Evolutionary conservation across 2,888 invertebrate genomes (phyloP).

Genomic region (Noctua janthina): DNA sequence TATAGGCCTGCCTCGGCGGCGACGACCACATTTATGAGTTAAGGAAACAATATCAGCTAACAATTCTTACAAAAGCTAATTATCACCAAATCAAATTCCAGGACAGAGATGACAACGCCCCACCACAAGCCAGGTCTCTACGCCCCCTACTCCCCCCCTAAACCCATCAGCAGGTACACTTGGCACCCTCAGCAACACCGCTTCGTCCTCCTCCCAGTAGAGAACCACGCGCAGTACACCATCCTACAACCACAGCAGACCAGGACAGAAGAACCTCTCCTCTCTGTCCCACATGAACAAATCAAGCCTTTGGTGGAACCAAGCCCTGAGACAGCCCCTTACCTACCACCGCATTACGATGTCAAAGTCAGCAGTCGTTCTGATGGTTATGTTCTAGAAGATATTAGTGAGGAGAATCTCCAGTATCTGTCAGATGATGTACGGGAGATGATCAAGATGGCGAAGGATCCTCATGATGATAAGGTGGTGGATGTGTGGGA

Average conservation of each 20-base stretch:
- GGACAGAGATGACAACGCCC: conserved; percentile 81
- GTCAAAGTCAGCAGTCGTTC: conserved; percentile 79
- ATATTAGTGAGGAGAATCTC: conserved; percentile 82
- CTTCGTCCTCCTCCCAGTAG: conserved; percentile 83
- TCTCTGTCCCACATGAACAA: conserved; percentile 80
- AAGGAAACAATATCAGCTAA: neutral
- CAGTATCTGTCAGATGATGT: conserved; percentile 86
- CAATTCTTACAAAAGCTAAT: conserved; percentile 3
- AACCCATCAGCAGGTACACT: conserved; percentile 75
- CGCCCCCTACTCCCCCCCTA: conserved; percentile 88
- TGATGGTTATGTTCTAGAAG: conserved; percentile 78
- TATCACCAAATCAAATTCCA: conserved; percentile 69
- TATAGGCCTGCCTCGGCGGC: too few species aligned
- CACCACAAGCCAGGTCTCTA: conserved; percentile 89
- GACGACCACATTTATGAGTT: neutral
- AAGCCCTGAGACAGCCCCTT: conserved; percentile 72
- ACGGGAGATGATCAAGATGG: conserved; percentile 84
- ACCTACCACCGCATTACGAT: conserved; percentile 82
- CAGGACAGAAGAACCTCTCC: conserved; percentile 79
- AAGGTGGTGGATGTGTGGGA: conserved; percentile 84
- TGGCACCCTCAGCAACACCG: conserved; percentile 73
- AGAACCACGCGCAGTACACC: conserved; percentile 81
- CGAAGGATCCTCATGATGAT: conserved; percentile 81
- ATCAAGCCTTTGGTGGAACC: conserved; percentile 85
- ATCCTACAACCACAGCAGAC: conserved; percentile 81